Conservation (phyloP, 2,113 vertebrate genomes). For the Asarcornis scutulata region DNA sequence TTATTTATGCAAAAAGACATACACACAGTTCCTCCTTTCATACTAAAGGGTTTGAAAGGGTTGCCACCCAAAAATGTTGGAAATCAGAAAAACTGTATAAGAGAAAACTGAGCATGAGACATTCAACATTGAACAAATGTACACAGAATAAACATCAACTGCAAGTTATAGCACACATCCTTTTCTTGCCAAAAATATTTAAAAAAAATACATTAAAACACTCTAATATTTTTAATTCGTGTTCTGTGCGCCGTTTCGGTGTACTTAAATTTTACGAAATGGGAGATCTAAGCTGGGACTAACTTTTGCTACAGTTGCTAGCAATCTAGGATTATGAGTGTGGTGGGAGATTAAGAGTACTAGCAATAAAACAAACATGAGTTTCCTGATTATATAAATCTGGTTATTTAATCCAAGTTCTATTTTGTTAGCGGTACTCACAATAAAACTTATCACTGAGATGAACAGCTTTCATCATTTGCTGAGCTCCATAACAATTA, state of each 20-base stretch:
- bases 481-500: not conserved
- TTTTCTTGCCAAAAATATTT: not conserved
- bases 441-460: not conserved
- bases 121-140: not conserved
- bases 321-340: not conserved
- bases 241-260: not conserved
- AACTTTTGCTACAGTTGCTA: not conserved
- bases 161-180: not conserved
- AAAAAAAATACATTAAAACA: not conserved
- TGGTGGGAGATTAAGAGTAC: not conserved
- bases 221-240: not conserved
- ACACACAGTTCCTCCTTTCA: not conserved
- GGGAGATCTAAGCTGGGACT: not conserved
- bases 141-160: not conserved
- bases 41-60: not conserved
- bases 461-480: not conserved
- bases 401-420: not conserved
- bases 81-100: not conserved
- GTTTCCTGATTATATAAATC: not conserved
- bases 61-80: not conserved
- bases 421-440: not conserved
- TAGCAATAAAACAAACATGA: not conserved
- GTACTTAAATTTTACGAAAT: not conserved
- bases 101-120: not conserved
- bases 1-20: not conserved